phyloP scores from a whole-genome alignment of 2,888 invertebrate species.

The Epirrita christyi region DNA sequence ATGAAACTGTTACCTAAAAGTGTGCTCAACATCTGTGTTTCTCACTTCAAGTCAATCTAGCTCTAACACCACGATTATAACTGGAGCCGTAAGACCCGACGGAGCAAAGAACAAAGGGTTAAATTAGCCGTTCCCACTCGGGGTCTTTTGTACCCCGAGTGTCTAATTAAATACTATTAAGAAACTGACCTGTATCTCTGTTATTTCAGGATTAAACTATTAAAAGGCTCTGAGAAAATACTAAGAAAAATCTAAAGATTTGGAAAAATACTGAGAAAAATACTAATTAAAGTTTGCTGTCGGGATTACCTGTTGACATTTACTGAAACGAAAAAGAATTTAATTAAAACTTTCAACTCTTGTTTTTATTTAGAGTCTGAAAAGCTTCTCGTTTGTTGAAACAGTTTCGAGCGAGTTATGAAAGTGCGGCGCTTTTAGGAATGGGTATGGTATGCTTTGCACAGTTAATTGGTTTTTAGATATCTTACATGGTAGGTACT shows the following conservation, averaged over 20 bases:
- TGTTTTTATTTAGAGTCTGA: constrained; percentile 23
- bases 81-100: constrained; percentile 18
- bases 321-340: constrained; percentile 19
- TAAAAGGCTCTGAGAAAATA: background rate
- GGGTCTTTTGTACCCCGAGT: constrained; percentile 39
- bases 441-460: background rate
- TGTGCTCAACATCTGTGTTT: constrained; percentile 33
- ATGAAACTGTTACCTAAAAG: constrained; percentile 13
- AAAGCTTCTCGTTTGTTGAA: constrained; percentile 15
- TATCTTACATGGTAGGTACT: too few relatives aligned
- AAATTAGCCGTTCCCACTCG: constrained; percentile 36
- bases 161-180: constrained; percentile 41
- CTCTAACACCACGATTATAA: constrained; percentile 17
- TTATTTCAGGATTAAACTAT: constrained; percentile 11
- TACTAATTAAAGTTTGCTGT: constrained; percentile 8
- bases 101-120: constrained; percentile 40
- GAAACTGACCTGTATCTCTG: constrained; percentile 13
- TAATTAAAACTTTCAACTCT: constrained; percentile 25
- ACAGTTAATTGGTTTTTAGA: too few relatives aligned
- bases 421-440: background rate
- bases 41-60: constrained; percentile 26
- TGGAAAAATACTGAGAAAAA: constrained; percentile 7
- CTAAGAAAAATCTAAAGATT: constrained; percentile 2
- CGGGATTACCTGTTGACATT: constrained; percentile 24
- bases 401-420: constrained; percentile 19